Conservation (phyloP, 2,888 invertebrate genomes). For the Apodemia zela region DNA sequence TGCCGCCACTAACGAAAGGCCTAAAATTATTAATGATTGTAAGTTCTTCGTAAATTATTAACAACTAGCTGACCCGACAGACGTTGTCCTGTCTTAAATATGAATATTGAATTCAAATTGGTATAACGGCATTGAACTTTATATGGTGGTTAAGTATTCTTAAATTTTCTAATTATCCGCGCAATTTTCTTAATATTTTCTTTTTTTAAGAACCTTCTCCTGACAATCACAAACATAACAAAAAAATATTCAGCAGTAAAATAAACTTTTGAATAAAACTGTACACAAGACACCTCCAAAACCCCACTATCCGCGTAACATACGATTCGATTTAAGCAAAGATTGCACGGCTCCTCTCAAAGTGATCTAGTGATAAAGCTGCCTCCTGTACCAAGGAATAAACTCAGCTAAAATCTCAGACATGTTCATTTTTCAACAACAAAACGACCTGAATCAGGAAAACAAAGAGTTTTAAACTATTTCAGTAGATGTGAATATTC, state of each 20-base stretch:
- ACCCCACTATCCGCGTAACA: conserved; percentile 26
- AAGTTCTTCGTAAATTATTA: conserved; percentile 33
- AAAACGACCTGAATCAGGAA: background rate
- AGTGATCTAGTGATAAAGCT: conserved; percentile 21
- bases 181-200: too few relatives aligned
- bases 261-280: conserved; percentile 12
- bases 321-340: conserved; percentile 27
- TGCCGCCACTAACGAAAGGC: conserved; percentile 62
- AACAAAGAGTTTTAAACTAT: background rate
- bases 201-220: too few relatives aligned
- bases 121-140: too few relatives aligned
- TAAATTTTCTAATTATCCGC: too few relatives aligned
- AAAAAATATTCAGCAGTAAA: too few relatives aligned
- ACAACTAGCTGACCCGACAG: too few relatives aligned
- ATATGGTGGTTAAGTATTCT: too few relatives aligned
- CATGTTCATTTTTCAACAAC: background rate
- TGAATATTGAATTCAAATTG: too few relatives aligned
- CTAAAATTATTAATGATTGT: conserved; percentile 62
- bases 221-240: too few relatives aligned
- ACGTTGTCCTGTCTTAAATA: too few relatives aligned
- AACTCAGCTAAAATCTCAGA: conserved; percentile 7
- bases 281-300: conserved; percentile 36
- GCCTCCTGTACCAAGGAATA: conserved; percentile 17
- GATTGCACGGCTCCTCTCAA: conserved; percentile 19
- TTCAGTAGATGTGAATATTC: too few relatives aligned